Evolutionary conservation across 2,113 vertebrate genomes (phyloP).

Genomic region (Antennarius striatus): DNA sequence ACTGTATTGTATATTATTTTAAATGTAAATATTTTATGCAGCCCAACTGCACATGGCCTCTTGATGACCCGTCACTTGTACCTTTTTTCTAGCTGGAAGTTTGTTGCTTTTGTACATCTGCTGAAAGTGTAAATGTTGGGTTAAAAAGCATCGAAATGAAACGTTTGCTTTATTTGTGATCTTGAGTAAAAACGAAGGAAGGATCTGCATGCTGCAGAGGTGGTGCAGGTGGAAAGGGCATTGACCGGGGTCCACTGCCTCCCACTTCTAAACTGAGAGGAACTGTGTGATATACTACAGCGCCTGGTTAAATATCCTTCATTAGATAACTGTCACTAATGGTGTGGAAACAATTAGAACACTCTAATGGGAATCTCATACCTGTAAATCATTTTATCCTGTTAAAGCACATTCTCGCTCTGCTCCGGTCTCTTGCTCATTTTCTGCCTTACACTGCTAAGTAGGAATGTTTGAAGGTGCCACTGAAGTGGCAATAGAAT

Average conservation of each 20-base stretch:
- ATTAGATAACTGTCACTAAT: slow-evolving; percentile 85
- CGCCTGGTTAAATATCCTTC: slow-evolving; percentile 78
- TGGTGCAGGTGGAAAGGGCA: slow-evolving; percentile 62
- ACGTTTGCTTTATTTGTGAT: background rate
- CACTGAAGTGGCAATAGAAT: slow-evolving; percentile 61
- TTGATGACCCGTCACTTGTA: background rate
- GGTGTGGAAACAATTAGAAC: slow-evolving; percentile 86
- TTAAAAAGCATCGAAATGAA: background rate
- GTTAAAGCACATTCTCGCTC: slow-evolving; percentile 75
- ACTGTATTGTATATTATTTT: slow-evolving; percentile 78
- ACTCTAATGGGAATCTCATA: slow-evolving; percentile 82
- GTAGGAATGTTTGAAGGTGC: slow-evolving; percentile 65
- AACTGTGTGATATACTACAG: slow-evolving; percentile 74
- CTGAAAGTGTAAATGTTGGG: background rate
- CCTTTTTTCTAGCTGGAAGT: slow-evolving; percentile 9
- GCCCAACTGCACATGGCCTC: background rate
- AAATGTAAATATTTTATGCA: slow-evolving; percentile 72
- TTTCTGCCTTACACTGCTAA: slow-evolving; percentile 68
- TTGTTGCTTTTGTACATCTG: slow-evolving; percentile 19
- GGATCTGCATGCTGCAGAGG: slow-evolving; percentile 40
- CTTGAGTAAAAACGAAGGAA: slow-evolving; percentile 18
- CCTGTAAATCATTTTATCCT: slow-evolving; percentile 83
- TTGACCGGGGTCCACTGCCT: slow-evolving; percentile 53
- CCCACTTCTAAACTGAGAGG: slow-evolving; percentile 42
- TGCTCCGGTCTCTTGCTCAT: slow-evolving; percentile 66